Conservation (phyloP, 2,113 vertebrate genomes). For the Tamias sibiricus region DNA sequence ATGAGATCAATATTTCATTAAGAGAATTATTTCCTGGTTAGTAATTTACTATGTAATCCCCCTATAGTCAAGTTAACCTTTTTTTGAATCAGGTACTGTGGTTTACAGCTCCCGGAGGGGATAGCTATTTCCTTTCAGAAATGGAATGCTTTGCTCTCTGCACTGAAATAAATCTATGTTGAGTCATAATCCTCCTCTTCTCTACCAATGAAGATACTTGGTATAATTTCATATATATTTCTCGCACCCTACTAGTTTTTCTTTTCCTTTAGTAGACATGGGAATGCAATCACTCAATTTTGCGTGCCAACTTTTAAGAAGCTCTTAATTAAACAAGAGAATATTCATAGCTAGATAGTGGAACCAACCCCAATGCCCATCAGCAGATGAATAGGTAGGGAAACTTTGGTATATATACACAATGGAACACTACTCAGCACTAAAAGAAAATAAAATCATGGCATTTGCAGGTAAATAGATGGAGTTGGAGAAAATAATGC, state of each 20-base stretch:
- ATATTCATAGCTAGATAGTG: no score
- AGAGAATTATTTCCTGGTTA: neutral
- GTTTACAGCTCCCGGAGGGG: neutral
- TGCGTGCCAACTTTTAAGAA: neutral
- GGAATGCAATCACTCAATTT: neutral
- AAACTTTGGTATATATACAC: no score
- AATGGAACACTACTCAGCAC: no score
- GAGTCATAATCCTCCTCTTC: neutral
- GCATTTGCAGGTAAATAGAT: no score
- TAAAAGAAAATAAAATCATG: no score
- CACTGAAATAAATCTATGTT: neutral
- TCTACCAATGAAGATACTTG: neutral
- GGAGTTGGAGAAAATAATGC: no score
- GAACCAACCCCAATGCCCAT: no score
- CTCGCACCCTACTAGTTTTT: neutral
- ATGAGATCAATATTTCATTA: slow-evolving; percentile 3
- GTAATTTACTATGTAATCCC: neutral
- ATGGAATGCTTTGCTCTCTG: neutral
- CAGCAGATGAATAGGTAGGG: no score
- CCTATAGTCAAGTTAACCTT: neutral
- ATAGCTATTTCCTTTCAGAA: neutral
- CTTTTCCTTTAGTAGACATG: neutral
- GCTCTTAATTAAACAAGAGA: neutral
- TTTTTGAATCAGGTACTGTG: neutral
- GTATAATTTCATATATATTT: neutral